Evolutionary conservation across 2,113 vertebrate species (phyloP).

Genomic region (Mungos mungo): DNA sequence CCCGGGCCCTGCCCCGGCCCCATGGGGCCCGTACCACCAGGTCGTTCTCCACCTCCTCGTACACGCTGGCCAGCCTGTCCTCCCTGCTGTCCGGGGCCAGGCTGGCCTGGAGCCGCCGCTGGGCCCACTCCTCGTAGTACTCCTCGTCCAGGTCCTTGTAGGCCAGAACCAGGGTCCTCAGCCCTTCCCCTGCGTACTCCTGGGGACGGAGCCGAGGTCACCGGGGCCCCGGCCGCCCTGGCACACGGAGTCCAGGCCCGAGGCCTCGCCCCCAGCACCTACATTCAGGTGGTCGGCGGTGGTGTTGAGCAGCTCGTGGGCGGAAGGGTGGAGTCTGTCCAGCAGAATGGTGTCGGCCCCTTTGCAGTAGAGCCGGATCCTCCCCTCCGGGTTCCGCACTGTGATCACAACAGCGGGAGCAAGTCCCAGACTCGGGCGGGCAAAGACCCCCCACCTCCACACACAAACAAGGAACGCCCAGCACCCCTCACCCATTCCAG

Average conservation of each 20-base stretch:
- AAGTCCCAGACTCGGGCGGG: neutral
- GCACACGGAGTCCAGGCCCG: fast-evolving
- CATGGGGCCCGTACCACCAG: constrained; percentile 89
- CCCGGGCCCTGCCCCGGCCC: fast-evolving
- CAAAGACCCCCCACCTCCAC: neutral
- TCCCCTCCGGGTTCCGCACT: constrained; percentile 94
- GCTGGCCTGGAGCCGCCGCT: constrained; percentile 86
- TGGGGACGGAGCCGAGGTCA: constrained; percentile 51
- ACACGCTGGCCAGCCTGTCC: constrained; percentile 90
- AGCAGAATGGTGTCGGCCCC: constrained; percentile 94
- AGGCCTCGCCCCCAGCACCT: constrained; percentile 62
- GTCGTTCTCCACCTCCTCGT: constrained; percentile 94
- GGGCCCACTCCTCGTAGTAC: constrained; percentile 90
- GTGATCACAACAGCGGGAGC: fast-evolving
- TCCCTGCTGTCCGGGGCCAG: constrained; percentile 87
- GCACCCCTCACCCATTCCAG: neutral
- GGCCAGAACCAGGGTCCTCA: constrained; percentile 92
- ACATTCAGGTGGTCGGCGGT: constrained; percentile 96
- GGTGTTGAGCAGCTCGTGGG: constrained; percentile 88
- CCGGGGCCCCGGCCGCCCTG: too few species aligned
- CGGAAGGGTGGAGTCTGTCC: constrained; percentile 89
- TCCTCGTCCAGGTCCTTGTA: constrained; percentile 93
- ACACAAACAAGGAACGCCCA: neutral
- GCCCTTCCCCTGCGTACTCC: constrained; percentile 89
- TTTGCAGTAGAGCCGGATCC: constrained; percentile 96